Conservation (phyloP, 2,797 vertebrate genomes). For the Gymnothorax reevesii region DNA sequence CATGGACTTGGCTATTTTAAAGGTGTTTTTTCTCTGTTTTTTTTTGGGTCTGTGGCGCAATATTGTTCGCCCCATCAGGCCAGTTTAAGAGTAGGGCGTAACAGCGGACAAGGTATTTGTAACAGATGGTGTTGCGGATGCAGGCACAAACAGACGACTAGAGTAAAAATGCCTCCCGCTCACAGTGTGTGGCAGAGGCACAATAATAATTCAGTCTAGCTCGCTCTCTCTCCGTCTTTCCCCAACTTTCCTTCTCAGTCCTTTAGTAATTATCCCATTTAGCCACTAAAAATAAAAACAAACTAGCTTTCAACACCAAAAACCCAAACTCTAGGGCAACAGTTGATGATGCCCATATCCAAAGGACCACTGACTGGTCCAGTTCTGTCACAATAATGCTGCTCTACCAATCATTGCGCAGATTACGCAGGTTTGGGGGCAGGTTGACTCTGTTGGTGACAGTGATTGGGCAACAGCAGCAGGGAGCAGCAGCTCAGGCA, state of each 20-base stretch:
- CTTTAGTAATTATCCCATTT: background rate
- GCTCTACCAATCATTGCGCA: background rate
- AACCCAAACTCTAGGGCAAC: conserved; percentile 38
- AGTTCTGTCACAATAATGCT: background rate
- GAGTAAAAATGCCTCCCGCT: too few relatives aligned
- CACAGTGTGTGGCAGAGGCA: too few relatives aligned
- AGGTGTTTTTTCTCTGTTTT: too few relatives aligned
- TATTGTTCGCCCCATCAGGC: too few relatives aligned
- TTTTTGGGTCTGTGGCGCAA: too few relatives aligned
- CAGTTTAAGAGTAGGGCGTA: too few relatives aligned
- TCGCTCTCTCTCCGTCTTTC: conserved; percentile 11
- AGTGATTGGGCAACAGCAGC: conserved; percentile 15
- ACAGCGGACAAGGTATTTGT: too few relatives aligned
- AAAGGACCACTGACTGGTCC: conserved; percentile 41
- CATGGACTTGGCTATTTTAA: too few relatives aligned
- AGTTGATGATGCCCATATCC: conserved; percentile 32
- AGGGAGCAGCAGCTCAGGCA: conserved; percentile 43
- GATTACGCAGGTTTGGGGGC: background rate
- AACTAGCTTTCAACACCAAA: background rate
- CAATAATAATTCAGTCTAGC: background rate
- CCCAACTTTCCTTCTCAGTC: background rate
- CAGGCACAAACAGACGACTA: too few relatives aligned
- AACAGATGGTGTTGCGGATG: too few relatives aligned
- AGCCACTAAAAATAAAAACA: conserved; percentile 4
- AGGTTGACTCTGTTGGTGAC: background rate